Evolutionary conservation across 1,140 invertebrate species (phyloP), one percentile per base, ranked within the genome.

Genomic region (Drosophila pseudoobscura): DNA sequence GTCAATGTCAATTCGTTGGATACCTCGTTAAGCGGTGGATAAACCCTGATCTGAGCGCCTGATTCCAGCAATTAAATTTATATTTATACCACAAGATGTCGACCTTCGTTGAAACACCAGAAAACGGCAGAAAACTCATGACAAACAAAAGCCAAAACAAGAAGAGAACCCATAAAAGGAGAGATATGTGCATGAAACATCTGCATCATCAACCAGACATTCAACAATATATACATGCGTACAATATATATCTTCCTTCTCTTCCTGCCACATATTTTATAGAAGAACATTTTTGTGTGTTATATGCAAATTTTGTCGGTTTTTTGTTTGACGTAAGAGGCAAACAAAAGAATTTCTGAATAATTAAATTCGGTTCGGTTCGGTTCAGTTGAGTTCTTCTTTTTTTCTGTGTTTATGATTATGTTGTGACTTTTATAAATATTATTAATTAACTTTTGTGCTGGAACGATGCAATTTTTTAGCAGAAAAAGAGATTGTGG

Each of bases 311-410:
- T 71, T 52, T 11, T 24, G 17, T 15, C 35, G 24, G 3, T 29
- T 29, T 29, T 31, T 35, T 13, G n/a, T 24, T 9, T 17, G 35
- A 39, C 39, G 20, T 22, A 26, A 39, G 29, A 17, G 29, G n/a
- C 52, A 26, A 53, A 75, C 77, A 80, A 79, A 64, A 80, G 56
- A 79, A 79, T 79, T 46, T 69, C 53, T 59, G 29, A 15, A 59
- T 65, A 75, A 70, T 75, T 46, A 75, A 70, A 75, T 80, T 44
- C 15, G 29, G 44, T 31, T 54, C 59, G 24, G 24, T 26, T 26
- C 24, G 20, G 20, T 2, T 20, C 20, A 2, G 20, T 2, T 20
- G 1, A 17, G 17, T 20, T 20, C 20, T 59, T 60, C 50, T 65
- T 57, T 15, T 35, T 62, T 56, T 55, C 44, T 17, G 46, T 58